Base-by-base conservation (phyloP, 92 coral and sea anemone species). In the Anthopleura xanthogrammica region DNA sequence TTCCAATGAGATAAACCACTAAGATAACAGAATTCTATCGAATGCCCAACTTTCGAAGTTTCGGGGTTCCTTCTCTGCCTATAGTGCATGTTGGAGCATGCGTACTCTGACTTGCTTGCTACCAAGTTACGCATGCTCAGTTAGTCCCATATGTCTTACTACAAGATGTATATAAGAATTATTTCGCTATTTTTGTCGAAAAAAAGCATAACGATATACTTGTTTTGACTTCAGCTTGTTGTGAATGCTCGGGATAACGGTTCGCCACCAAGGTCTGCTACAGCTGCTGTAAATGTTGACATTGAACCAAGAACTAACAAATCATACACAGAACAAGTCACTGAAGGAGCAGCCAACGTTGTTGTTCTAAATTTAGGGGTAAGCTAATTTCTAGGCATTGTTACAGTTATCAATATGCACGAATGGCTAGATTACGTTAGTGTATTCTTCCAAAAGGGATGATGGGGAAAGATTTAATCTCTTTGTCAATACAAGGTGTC, bases 241-340 rank as follows among this genome's bases (percentile, higher is more conserved):
- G 70, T 62, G 8, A 62, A 5, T 19, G 70, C 70, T 11, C 23
- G 70, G 17, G 70, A 62, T 62, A 62, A 62, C 29, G 70, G 83
- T 29, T 60, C 89, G 20, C 50, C 79, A 55, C 87, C 85, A 7
- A 80, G 89, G 41, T 83, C 83, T 1, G 93, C 89, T 36, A 77
- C 90, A 81, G 74, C 95, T 6, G 52, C 89, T n/a, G 95, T 92
- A 41, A 52, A 83, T 40, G 81, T 92, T 42, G 79, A 56, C 24
- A 93, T 87, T 7, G 93, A 86, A 68, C 81, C 88, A 4, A 87
- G 83, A 79, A 86, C 89, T 19, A 90, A 90, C 80, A 82, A 41
- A 41, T 90, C 95, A 3, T 92, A 70, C 72, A 57, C 74, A 42
- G 79, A 81, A 43, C 78, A 85, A 12, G 93, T 92, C 16, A 39